Conservation (phyloP, 1,140 invertebrate genomes). For the Aricia agestis region DNA sequence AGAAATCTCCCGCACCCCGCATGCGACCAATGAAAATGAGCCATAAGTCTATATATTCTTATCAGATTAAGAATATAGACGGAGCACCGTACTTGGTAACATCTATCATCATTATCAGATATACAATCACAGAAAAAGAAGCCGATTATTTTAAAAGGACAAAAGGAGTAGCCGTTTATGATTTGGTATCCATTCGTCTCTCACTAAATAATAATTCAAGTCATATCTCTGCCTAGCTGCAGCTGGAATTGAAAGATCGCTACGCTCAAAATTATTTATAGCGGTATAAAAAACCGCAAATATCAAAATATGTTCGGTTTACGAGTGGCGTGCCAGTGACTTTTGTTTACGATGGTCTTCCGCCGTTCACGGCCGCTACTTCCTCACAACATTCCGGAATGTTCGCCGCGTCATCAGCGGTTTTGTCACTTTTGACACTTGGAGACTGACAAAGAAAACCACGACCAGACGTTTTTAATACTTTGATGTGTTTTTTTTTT, state of each 20-base stretch:
- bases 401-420: neutral
- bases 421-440: neutral
- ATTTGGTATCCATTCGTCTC: too few species aligned
- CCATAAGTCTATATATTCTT: too few species aligned
- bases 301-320: constrained; percentile 3
- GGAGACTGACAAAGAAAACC: neutral
- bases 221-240: neutral
- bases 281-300: neutral
- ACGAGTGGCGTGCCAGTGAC: neutral
- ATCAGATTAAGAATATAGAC: too few species aligned
- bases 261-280: neutral
- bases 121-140: too few species aligned
- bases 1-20: too few species aligned
- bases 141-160: too few species aligned
- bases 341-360: neutral
- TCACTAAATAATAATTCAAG: too few species aligned
- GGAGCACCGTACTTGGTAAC: too few species aligned
- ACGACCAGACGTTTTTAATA: neutral
- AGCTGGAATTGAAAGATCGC: neutral
- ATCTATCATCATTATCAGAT: too few species aligned
- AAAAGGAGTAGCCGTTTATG: too few species aligned
- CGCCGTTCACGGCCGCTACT: neutral
- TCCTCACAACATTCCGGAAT: neutral
- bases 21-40: too few species aligned
- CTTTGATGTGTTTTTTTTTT: too few species aligned